Evolutionary conservation across 2,113 vertebrate species (phyloP), one percentile per base, ranked within the genome.

Genomic region (Phaethon lepturus): DNA sequence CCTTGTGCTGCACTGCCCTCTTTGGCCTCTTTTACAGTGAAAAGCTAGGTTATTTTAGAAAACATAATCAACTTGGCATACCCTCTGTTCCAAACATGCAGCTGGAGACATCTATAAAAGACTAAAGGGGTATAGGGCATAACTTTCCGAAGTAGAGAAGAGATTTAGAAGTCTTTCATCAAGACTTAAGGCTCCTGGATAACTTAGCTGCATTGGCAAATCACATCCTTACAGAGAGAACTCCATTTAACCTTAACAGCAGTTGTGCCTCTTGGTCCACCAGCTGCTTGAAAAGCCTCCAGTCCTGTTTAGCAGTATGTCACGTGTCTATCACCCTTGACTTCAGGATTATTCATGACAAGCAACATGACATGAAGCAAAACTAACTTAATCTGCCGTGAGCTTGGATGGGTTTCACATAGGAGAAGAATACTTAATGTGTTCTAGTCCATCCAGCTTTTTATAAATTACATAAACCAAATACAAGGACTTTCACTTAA

Each of bases 1-100:
- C 68, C 58, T 94, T 81, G 91, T 88, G 92, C 95, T 93, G 77
- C 76, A 96, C 82, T 97, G 96, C 96, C 93, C 96, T 97, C 95
- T 96, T 94, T 89, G 95, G 94, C 92, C 66, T 97, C 75, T 93
- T 93, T 72, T 45, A 74, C 74, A 47, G n/a, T 24, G 85, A 67
- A 86, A 95, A 95, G 23, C 68, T 67, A 75, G 31, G 58, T 67
- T 47, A 49, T 45, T 85, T 90, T 64, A 88, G 76, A 69, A 95
- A 93, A 81, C 63, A 58, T 44, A 71, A 86, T 75, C 86, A 92
- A 50, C 31, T 79, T 73, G 58, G 79, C 66, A 17, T 79, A 45
- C 16, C 38, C n/a, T 63, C 58, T 81, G 56, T 44, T 81, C 89
- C 84, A 85, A 90, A 73, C 19, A 18, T 85, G 33, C 77, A 89